Base-by-base conservation (phyloP, 2,888 invertebrate genomes). In the Spodoptera picta region DNA sequence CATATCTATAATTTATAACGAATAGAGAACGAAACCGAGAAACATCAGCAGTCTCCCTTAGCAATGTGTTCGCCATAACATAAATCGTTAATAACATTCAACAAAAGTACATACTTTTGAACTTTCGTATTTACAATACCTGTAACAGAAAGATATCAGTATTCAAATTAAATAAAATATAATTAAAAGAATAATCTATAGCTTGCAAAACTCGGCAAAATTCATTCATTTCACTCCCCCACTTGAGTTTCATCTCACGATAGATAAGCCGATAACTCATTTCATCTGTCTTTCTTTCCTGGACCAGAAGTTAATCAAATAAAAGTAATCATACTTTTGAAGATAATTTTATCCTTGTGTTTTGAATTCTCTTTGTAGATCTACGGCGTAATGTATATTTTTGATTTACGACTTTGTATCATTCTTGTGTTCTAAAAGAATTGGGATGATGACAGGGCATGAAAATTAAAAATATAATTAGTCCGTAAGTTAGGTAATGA, bases 311-410 rank as follows among this genome's bases (percentile, higher is more conserved):
- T 43, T 46, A 68, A 73, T 60, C 57, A 73, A 68, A 72, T 72
- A 75, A 69, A 75, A 72, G 57, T 55, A 72, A 75, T 75, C 65
- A 69, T 60, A 60, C 69, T 75, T 75, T 61, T 58, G 54, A 65
- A 71, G 53, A 53, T 36, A 60, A 61, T 65, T 63, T 61, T n/a
- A n/a, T 57, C 48, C 41, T 48, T 23, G 27, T 60, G 69, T 65
- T 75, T 65, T 50, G 62, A 61, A 57, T 68, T 65, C 19, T 23
- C 53, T 69, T 56, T 65, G 48, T 44, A 24, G 42, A 44, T 12
- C 48, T 61, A 45, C 43, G 42, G 43, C 49, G 54, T 71, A 60
- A 71, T 67, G 64, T 64, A 36, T 43, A 45, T 74, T 55, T 36
- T 58, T 54, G 54, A 71, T 67, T 50, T 53, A 43, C 2, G 49